Evolutionary conservation across 2,113 vertebrate genomes (phyloP).

Genomic region (Raphicerus campestris): DNA sequence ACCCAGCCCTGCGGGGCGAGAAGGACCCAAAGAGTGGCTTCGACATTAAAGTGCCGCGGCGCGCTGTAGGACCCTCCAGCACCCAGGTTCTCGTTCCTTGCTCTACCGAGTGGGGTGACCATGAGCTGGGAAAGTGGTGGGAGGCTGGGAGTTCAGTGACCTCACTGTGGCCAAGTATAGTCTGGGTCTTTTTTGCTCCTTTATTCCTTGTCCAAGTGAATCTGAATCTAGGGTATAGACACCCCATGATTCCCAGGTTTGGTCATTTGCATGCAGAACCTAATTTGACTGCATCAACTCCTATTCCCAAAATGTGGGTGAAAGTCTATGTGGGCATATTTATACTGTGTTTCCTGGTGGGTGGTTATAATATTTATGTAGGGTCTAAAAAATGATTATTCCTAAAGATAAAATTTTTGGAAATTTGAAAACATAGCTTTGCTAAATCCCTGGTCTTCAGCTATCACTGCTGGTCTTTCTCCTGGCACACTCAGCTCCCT

Average conservation of each 20-base stretch:
- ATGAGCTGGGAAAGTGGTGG: background rate
- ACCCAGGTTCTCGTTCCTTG: conserved; percentile 84
- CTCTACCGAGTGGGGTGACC: background rate
- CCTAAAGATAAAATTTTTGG: background rate
- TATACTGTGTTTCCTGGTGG: background rate
- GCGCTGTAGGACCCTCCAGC: conserved; percentile 91
- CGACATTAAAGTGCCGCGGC: conserved; percentile 91
- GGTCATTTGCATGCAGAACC: background rate
- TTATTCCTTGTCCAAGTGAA: background rate
- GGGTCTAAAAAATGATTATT: background rate
- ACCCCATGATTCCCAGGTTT: background rate
- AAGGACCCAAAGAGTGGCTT: conserved; percentile 94
- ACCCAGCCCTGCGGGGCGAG: conserved; percentile 89
- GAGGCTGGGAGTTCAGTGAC: background rate
- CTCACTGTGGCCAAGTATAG: background rate
- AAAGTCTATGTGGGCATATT: rapidly evolving
- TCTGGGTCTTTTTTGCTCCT: background rate
- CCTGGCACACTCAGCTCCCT: background rate
- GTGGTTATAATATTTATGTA: background rate
- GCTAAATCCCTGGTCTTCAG: background rate
- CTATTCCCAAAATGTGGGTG: background rate
- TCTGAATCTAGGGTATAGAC: background rate
- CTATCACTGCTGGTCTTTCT: background rate
- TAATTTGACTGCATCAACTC: background rate
- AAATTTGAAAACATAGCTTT: background rate